Evolutionary conservation across 2,888 invertebrate species (phyloP).

Genomic region (Hipparchia semele): DNA sequence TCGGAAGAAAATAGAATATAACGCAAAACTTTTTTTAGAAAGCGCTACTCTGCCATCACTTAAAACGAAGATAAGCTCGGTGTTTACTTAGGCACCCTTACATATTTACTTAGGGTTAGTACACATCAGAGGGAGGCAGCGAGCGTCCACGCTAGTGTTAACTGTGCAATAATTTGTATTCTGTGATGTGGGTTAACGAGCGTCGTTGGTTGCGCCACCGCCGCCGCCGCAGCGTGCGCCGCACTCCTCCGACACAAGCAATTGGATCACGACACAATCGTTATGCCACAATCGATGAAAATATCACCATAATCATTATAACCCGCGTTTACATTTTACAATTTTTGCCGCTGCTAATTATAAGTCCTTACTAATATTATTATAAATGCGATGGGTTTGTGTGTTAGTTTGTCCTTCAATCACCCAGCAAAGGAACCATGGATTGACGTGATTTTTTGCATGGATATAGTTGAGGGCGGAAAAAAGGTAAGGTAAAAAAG

Average conservation of each 20-base stretch:
- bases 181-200: slow-evolving; percentile 74
- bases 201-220: slow-evolving; percentile 69
- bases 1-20: too few species aligned
- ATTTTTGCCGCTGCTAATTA: slow-evolving; percentile 28
- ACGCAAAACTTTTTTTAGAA: too few species aligned
- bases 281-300: slow-evolving; percentile 48
- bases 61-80: too few species aligned
- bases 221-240: slow-evolving; percentile 56
- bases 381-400: too few species aligned
- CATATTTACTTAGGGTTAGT: background rate
- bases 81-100: too few species aligned
- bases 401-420: too few species aligned
- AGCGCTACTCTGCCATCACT: too few species aligned
- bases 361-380: background rate
- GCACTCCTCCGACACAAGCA: slow-evolving; percentile 44
- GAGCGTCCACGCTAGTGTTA: slow-evolving; percentile 9
- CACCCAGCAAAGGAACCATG: too few species aligned
- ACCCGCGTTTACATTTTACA: slow-evolving; percentile 29
- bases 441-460: too few species aligned
- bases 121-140: background rate
- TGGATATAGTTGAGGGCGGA: too few species aligned
- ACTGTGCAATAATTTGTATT: slow-evolving; percentile 19
- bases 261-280: slow-evolving; percentile 52
- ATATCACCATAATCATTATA: slow-evolving; percentile 34
- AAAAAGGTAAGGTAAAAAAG: too few species aligned